These are phyloP conservation scores for Procavia capensis DNA, from an alignment of 2,113 vertebrate genomes.

Conservation along the genomic window DNA sequence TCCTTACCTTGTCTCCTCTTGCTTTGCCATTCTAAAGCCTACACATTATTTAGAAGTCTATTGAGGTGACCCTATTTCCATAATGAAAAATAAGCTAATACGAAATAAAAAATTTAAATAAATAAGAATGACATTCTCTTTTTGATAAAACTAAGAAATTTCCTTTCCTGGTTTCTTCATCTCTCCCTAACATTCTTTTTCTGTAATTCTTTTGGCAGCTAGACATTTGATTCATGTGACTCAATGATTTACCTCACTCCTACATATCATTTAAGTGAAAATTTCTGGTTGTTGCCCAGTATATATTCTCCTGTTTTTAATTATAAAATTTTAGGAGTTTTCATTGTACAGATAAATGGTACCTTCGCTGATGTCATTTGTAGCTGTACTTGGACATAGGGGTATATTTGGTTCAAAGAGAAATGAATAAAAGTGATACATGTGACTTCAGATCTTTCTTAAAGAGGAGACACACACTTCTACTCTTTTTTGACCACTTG, in stretches of 20 bases:
- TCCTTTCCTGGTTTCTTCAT: not conserved
- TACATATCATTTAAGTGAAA: not conserved
- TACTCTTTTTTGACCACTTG: not conserved
- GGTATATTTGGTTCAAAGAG: not conserved
- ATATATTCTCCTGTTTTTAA: not conserved
- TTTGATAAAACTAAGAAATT: not conserved
- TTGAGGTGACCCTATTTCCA: not conserved
- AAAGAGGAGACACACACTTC: not conserved
- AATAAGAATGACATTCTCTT: not conserved
- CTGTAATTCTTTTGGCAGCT: not conserved
- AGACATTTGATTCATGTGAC: not conserved
- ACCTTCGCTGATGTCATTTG: not conserved
- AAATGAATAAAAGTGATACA: fast-evolving
- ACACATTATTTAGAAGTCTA: not conserved
- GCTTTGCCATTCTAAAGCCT: not conserved
- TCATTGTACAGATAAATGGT: not conserved
- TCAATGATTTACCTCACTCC: not conserved
- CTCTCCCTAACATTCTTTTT: not conserved
- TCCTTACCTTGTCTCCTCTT: not conserved
- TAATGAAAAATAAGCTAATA: not conserved
- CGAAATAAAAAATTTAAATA: not conserved
- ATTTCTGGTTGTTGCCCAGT: not conserved
- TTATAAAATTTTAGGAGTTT: not conserved
- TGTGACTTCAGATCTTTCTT: not conserved
- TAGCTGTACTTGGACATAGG: not conserved